Evolutionary conservation across 2,888 invertebrate genomes (phyloP).

Genomic region (Incurvaria masculella): DNA sequence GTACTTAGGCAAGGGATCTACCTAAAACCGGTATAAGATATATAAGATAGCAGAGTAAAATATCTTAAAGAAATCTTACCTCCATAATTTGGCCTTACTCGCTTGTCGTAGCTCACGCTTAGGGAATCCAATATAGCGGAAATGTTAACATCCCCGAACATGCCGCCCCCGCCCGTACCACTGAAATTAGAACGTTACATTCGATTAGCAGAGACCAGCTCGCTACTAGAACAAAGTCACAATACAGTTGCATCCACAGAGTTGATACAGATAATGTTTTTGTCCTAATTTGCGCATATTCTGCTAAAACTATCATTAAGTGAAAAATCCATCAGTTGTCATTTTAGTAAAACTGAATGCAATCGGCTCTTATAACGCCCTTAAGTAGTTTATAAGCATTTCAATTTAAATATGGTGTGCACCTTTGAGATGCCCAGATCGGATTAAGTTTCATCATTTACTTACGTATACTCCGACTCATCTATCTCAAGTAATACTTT

Average conservation of each 20-base stretch:
- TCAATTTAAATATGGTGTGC: no score
- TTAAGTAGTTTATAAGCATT: no score
- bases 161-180: conserved; percentile 70
- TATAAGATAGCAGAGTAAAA: no score
- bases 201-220: no score
- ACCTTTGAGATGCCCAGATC: no score
- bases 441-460: no score
- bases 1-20: no score
- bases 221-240: no score
- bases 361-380: no score
- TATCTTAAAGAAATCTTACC: conserved; percentile 64
- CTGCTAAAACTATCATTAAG: background rate
- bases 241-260: background rate
- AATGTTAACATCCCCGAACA: conserved; percentile 90
- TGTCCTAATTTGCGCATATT: background rate
- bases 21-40: no score
- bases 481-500: no score
- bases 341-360: background rate
- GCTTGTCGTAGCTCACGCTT: conserved; percentile 96
- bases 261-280: background rate
- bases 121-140: conserved; percentile 92
- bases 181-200: conserved; percentile 27
- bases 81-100: conserved; percentile 98
- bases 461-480: no score
- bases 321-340: background rate